Base-by-base conservation (phyloP, 64 coral and sea anemone species). In the Pachyseris speciosa region DNA sequence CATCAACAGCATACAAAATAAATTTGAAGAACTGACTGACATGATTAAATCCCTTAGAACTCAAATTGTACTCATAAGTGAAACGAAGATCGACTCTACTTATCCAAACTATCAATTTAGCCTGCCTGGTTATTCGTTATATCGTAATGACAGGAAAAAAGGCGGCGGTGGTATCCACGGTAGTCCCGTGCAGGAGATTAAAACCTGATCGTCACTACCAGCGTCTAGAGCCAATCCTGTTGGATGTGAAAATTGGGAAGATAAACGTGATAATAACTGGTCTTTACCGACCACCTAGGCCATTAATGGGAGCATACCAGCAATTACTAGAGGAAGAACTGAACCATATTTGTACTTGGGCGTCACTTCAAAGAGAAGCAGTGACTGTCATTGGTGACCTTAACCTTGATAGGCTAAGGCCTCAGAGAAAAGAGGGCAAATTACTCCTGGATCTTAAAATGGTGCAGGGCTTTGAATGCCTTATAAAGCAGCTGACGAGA, bases 1-100 rank as follows among this genome's bases (percentile, higher is more conserved):
- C 42, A 93, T 85, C 44, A 93, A 93, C 28, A 93, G 91, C 36
- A 53, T 92, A 20, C 77, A 92, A 42, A 84, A 92, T 27, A 92
- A 91, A 59, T 72, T 84, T 42, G 77, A 92, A 20, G 90, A 77
- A 20, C 44, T 85, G 22, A 57, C 28, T 36, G 15, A 52, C 28
- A 64, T 86, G 2, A 87, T 78, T 26, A 69, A 57, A 16, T 52
- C 77, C 22, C 51, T 86, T n/a, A 67, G 42, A 72, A n/a, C 73
- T 32, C 49, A 61, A 4, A 38, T 93, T 55, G 30, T 93, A 20
- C 25, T 87, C 15, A 42, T 93, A 17, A 87, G 72, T 20, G 91
- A 93, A 80, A 79, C 91, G 40, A 93, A 93, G 64, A 86, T 80
- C 37, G 91, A 93, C 48, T 67, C 40, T 22, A 75, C 83, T 29